Conservation (phyloP, 1,140 invertebrate genomes). For the Cecropterus lyciades region DNA sequence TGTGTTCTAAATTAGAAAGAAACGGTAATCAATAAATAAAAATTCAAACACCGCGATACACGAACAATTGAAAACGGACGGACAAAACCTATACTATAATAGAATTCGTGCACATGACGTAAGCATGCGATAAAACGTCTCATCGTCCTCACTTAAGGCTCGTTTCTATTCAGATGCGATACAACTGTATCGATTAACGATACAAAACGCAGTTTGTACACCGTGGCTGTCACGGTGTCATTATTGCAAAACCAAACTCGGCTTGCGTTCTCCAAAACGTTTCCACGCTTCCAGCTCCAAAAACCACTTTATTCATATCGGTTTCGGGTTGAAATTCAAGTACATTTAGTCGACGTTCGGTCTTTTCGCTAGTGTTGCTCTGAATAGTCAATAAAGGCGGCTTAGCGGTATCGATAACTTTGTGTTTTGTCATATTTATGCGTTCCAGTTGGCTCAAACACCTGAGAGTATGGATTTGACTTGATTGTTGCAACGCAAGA, state of each 20-base stretch:
- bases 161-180: conserved; percentile 67
- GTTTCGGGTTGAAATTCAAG: conserved; percentile 40
- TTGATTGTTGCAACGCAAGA: conserved; percentile 37
- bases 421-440: conserved; percentile 78
- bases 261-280: conserved; percentile 53
- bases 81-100: conserved; percentile 31
- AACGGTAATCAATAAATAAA: too few species aligned
- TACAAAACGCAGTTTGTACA: conserved; percentile 71
- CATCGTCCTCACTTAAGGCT: conserved; percentile 56
- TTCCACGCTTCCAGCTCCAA: conserved; percentile 33
- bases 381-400: conserved; percentile 72
- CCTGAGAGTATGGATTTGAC: conserved; percentile 53
- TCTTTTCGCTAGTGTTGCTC: conserved; percentile 59
- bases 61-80: background rate
- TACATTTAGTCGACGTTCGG: conserved; percentile 19
- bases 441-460: conserved; percentile 64
- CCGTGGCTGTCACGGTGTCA: conserved; percentile 67
- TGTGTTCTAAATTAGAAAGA: too few species aligned
- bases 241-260: conserved; percentile 70
- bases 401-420: conserved; percentile 80
- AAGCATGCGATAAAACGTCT: conserved; percentile 43
- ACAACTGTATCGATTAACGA: conserved; percentile 69
- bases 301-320: conserved; percentile 25
- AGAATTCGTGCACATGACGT: conserved; percentile 42
- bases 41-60: too few species aligned